Evolutionary conservation across 2,888 invertebrate species (phyloP).

Genomic region (Cremastinae sp.): DNA sequence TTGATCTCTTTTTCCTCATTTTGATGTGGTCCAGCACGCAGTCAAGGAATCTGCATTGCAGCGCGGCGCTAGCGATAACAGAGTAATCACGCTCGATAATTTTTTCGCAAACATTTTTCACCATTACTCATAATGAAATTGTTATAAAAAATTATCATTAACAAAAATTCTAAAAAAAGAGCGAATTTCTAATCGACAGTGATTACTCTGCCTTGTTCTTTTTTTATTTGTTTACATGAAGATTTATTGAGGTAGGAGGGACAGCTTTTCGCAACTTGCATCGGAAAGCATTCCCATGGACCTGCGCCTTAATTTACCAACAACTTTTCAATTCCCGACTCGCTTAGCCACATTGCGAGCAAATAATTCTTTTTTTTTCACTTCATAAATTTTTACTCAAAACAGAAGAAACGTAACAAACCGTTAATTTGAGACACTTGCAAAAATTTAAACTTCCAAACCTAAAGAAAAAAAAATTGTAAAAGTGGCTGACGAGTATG

Average conservation of each 20-base stretch:
- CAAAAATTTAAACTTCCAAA: conserved; percentile 9
- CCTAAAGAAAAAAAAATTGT: conserved; percentile 14
- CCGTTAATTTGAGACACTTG: background rate
- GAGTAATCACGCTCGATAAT: conserved; percentile 60
- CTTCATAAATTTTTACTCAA: background rate
- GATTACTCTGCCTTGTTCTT: conserved; percentile 26
- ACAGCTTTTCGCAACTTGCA: conserved; percentile 37
- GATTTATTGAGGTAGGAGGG: conserved; percentile 3
- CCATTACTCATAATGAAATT: background rate
- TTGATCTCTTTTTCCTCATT: background rate
- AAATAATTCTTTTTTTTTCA: conserved; percentile 15
- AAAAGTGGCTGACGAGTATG: conserved; percentile 68
- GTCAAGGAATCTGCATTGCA: conserved; percentile 73
- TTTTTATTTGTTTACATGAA: conserved; percentile 23
- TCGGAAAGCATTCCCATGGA: conserved; percentile 70
- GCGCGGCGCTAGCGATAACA: conserved; percentile 72
- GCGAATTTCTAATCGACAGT: conserved; percentile 5
- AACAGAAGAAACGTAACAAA: background rate
- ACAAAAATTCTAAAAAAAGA: no score
- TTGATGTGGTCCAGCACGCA: conserved; percentile 32
- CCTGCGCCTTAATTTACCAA: conserved; percentile 66
- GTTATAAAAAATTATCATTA: no score
- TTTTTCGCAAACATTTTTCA: no score
- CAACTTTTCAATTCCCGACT: conserved; percentile 64
- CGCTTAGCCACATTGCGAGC: conserved; percentile 68